phyloP scores from a whole-genome alignment of 2,113 vertebrate species.

The Paedocypris sp. region DNA sequence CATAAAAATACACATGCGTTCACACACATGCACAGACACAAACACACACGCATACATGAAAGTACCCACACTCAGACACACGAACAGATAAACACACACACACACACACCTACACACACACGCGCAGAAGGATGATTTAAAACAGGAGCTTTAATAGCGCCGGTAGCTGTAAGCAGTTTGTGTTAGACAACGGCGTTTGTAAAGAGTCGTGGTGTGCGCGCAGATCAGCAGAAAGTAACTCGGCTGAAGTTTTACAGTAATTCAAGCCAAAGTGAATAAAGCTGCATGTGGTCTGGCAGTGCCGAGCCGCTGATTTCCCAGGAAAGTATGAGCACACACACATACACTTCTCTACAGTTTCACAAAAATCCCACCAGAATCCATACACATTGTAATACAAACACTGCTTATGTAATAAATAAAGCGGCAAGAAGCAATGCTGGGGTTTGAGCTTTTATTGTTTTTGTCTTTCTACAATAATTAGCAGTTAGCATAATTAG shows the following conservation, averaged over 20 bases:
- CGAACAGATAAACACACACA: not conserved
- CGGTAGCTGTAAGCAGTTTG: constrained; percentile 29
- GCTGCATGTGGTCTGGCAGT: constrained; percentile 40
- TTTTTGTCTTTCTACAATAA: too few relatives aligned
- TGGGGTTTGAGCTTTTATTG: too few relatives aligned
- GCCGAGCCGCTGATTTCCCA: constrained; percentile 33
- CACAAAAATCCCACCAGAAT: too few relatives aligned
- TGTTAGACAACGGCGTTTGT: constrained; percentile 32
- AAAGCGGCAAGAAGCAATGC: too few relatives aligned
- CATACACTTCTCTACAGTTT: not conserved
- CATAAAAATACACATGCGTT: too few relatives aligned
- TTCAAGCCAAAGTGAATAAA: constrained; percentile 43
- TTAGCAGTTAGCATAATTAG: too few relatives aligned
- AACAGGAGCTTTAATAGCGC: constrained; percentile 33
- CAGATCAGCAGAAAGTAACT: constrained; percentile 31
- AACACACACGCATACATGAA: constrained; percentile 4
- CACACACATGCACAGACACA: too few relatives aligned
- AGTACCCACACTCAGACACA: not conserved
- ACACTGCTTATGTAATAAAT: too few relatives aligned
- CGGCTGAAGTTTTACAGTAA: constrained; percentile 38
- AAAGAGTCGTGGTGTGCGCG: constrained; percentile 27
- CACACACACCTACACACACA: constrained; percentile 8
- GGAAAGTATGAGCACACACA: constrained; percentile 3
- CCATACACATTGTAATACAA: too few relatives aligned
- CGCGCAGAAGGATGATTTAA: constrained; percentile 25